Evolutionary conservation across 2,888 invertebrate species (phyloP), one percentile per base, ranked within the genome.

Genomic region (Catocala fraxini): DNA sequence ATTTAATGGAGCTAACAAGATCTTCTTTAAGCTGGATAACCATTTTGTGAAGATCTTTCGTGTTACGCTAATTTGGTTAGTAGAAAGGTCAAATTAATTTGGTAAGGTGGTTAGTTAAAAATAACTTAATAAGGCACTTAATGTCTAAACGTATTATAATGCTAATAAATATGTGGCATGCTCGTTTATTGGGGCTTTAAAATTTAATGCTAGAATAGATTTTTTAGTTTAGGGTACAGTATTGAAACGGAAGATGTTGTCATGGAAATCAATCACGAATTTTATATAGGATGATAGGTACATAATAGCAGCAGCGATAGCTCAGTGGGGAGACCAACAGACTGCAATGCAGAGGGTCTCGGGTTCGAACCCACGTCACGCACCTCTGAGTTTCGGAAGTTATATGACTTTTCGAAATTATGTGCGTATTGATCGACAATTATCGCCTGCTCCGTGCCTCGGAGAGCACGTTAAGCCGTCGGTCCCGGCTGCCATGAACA

Each of bases 81-180:
- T 2, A 9, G 5, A 56, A 5, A 68, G 83, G 34, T 77, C 83
- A 69, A 7, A 9, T 11, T 65, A 67, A 4, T 62, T 11, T 86
- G 84, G 87, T 47, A 34, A 7, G 42, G 11, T 35, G 67, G 70
- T 71, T 68, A 68, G 57, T 72, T 88, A 87, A 85, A 86, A 88
- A 87, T 86, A 87, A 76, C 74, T 75, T 75, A 79, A 81, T 77
- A 75, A 77, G 71, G 78, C 76, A 79, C 82, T 86, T 87, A 82
- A 86, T 73, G 90, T 90, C 90, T 73, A 73, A 83, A 84, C 81
- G 79, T 82, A 89, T 91, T 91, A 90, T 87, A 89, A 90, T 85
- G 86, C 68, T 76, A 79, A 91, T 92, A 91, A 91, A 92, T 83
- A 85, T 87, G 80, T 85, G 87, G 76, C 88, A 79, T 65, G 81